These are phyloP conservation scores for Thera britannica DNA, from an alignment of 2,888 invertebrate genomes.

Conservation along the genomic window DNA sequence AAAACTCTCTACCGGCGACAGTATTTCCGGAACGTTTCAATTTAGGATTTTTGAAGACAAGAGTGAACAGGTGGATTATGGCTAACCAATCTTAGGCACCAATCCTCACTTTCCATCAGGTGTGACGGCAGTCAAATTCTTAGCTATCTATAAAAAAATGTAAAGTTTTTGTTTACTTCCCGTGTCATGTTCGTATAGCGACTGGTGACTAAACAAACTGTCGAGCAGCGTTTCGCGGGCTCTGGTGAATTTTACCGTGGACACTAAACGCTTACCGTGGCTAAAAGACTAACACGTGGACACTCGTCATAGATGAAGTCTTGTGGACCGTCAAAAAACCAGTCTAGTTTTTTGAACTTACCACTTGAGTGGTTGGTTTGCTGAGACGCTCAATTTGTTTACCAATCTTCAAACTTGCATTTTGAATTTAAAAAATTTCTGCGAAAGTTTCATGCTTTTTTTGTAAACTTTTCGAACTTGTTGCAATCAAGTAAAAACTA, in stretches of 20 bases:
- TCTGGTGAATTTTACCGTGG: slow-evolving; percentile 63
- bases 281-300: slow-evolving; percentile 59
- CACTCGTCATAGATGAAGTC: slow-evolving; percentile 55
- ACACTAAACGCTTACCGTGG: slow-evolving; percentile 61
- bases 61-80: too few relatives aligned
- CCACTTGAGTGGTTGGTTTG: slow-evolving; percentile 6
- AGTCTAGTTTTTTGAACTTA: slow-evolving; percentile 12
- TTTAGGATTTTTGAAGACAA: too few relatives aligned
- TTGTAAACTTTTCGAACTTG: too few relatives aligned
- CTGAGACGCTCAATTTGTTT: slow-evolving; percentile 13
- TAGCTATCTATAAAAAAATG: neutral
- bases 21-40: too few relatives aligned
- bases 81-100: too few relatives aligned
- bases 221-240: slow-evolving; percentile 63
- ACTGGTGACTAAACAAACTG: slow-evolving; percentile 51
- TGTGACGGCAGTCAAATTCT: too few relatives aligned
- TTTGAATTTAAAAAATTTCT: neutral
- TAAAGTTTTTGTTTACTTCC: slow-evolving; percentile 52
- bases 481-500: too few relatives aligned
- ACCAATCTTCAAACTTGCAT: slow-evolving; percentile 6
- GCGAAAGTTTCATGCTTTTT: too few relatives aligned
- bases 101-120: too few relatives aligned
- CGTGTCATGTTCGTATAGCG: slow-evolving; percentile 50
- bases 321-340: slow-evolving; percentile 21
- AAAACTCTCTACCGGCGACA: too few relatives aligned